Percentiles rank a stretch among this genome's conserved stretches.
Evolutionary conservation across 2,888 invertebrate genomes (phyloP).

Genomic region (Cephus spinipes): DNA sequence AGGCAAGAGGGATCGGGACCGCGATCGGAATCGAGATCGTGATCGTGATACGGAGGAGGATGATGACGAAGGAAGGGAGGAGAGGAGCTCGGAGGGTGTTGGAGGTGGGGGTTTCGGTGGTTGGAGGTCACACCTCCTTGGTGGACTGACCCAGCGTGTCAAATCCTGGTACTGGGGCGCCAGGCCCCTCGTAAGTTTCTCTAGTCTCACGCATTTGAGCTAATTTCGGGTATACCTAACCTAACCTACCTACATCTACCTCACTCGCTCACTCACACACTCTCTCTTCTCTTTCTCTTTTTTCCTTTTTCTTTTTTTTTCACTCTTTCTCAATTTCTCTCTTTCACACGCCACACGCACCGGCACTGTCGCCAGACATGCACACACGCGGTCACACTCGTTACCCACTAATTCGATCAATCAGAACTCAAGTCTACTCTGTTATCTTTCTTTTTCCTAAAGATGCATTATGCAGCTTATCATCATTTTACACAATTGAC

Average conservation of each 20-base stretch:
- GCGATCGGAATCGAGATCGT: conserved; percentile 55
- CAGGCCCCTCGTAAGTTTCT: conserved; percentile 92
- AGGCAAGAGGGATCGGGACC: conserved; percentile 48
- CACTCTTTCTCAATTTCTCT: conserved; percentile 20
- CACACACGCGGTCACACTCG: background rate
- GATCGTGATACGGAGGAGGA: conserved; percentile 62
- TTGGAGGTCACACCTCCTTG: conserved; percentile 89
- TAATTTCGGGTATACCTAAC: no score
- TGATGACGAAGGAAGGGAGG: conserved; percentile 63
- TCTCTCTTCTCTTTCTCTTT: conserved; percentile 18
- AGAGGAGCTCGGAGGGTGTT: conserved; percentile 65
- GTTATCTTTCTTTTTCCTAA: no score
- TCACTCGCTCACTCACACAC: conserved; percentile 27
- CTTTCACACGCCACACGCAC: conserved; percentile 11
- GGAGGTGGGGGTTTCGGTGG: conserved; percentile 75
- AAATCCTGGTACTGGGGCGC: conserved; percentile 96
- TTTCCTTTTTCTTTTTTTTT: conserved; percentile 16
- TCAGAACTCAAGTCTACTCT: no score
- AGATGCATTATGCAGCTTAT: no score
- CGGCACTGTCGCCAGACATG: background rate
- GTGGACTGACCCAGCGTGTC: conserved; percentile 96
- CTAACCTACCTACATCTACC: conserved; percentile 16
- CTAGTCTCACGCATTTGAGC: conserved; percentile 15
- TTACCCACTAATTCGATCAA: no score
- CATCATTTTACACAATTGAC: no score